Conservation (phyloP, 2,113 vertebrate genomes). For the Buteo buteo region DNA sequence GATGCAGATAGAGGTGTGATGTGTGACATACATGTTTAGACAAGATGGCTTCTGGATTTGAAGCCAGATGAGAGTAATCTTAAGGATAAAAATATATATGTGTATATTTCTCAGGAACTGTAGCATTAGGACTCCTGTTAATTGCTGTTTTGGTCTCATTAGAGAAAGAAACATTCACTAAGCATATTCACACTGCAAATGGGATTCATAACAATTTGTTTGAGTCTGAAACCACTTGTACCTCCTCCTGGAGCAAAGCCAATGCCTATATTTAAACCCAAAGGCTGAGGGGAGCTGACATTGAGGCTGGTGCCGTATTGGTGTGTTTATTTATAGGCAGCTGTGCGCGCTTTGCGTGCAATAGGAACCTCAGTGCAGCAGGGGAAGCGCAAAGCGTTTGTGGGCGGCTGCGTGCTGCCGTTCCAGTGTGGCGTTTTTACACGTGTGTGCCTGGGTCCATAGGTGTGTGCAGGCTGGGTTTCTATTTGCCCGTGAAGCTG, state of each 20-base stretch:
- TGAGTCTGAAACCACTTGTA: slow-evolving; percentile 69
- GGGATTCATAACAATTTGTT: slow-evolving; percentile 69
- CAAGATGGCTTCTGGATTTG: not conserved
- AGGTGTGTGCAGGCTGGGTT: no score
- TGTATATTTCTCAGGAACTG: not conserved
- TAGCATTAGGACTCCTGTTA: slow-evolving; percentile 58
- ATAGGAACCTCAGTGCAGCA: not conserved
- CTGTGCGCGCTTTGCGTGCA: not conserved
- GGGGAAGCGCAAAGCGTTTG: not conserved
- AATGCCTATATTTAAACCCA: slow-evolving; percentile 68
- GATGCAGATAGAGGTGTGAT: not conserved
- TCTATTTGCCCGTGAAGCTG: not conserved
- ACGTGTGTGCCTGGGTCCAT: rapidly evolving
- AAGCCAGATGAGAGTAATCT: slow-evolving; percentile 33
- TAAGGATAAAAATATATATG: not conserved
- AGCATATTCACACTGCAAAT: slow-evolving; percentile 61
- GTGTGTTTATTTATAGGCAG: slow-evolving; percentile 64
- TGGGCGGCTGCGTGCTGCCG: not conserved
- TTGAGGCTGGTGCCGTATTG: not conserved
- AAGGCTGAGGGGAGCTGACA: slow-evolving; percentile 40
- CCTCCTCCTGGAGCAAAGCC: slow-evolving; percentile 68
- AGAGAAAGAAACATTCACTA: slow-evolving; percentile 61
- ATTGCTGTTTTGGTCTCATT: slow-evolving; percentile 74
- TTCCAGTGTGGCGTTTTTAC: not conserved
- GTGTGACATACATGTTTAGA: not conserved